These are phyloP conservation scores for Cheilosia pagana DNA, from an alignment of 2,888 invertebrate species.

Conservation along the genomic window DNA sequence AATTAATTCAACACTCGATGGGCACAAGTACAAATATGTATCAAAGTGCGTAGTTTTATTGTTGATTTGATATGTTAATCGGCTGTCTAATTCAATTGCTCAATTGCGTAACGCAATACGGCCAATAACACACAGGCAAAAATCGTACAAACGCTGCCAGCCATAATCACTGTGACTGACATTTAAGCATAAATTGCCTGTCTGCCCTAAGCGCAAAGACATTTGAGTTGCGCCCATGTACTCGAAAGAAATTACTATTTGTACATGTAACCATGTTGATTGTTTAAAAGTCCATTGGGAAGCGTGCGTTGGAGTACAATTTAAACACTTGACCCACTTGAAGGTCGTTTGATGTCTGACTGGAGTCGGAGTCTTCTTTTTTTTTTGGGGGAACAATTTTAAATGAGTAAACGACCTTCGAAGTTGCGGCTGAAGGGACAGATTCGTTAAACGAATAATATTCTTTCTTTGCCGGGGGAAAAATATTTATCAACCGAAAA, in stretches of 20 bases:
- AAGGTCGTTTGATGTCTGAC: conserved; percentile 27
- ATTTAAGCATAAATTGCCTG: conserved; percentile 39
- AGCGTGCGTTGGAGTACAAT: conserved; percentile 51
- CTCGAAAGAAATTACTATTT: background rate
- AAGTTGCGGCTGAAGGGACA: background rate
- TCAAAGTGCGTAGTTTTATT: conserved; percentile 14
- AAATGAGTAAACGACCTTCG: no score
- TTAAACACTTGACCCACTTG: conserved; percentile 45
- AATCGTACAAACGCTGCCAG: conserved; percentile 37
- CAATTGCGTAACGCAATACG: conserved; percentile 45
- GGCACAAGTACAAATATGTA: background rate
- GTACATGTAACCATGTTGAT: conserved; percentile 36
- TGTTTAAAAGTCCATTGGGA: conserved; percentile 34
- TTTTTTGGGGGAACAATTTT: no score
- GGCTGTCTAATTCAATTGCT: conserved; percentile 46
- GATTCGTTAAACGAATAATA: background rate
- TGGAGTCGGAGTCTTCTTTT: background rate
- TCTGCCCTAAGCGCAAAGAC: conserved; percentile 26
- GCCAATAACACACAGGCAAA: conserved; percentile 30
- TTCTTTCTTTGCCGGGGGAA: background rate
- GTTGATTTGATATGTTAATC: conserved; percentile 49
- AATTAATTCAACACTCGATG: conserved; percentile 38
- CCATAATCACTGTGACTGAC: conserved; percentile 46
- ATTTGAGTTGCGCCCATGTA: conserved; percentile 27
- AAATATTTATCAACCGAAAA: conserved; percentile 23